A percentile compares a stretch with the other conserved stretches of the same genome.
Evolutionary conservation across 1,140 invertebrate genomes (phyloP).

Genomic region (Reticulitermes speratus): DNA sequence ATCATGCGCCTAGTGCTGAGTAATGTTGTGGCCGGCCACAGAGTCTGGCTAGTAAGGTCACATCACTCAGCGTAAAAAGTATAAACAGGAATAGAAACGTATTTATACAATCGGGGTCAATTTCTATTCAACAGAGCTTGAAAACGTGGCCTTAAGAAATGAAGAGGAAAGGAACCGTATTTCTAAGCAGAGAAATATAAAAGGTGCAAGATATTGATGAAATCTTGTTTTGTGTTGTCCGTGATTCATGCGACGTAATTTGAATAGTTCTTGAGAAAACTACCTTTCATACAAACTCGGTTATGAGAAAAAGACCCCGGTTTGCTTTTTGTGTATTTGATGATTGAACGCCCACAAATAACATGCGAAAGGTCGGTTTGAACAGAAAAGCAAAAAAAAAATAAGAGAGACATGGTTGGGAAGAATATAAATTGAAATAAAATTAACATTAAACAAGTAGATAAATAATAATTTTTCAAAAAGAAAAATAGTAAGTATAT

Average conservation of each 20-base stretch:
- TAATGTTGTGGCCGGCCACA: too few relatives aligned
- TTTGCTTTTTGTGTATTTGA: not conserved
- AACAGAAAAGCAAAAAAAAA: not conserved
- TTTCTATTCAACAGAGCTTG: not conserved
- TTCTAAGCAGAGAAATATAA: not conserved
- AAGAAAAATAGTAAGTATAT: not conserved
- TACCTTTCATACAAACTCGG: not conserved
- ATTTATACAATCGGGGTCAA: not conserved
- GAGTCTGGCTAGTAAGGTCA: not conserved
- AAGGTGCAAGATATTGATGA: not conserved
- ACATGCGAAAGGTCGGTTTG: constrained; percentile 8
- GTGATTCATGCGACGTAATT: not conserved
- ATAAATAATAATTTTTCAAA: not conserved
- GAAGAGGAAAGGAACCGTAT: not conserved
- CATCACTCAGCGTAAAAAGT: not conserved
- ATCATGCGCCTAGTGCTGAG: not conserved
- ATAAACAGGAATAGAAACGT: not conserved
- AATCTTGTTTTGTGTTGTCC: too few relatives aligned
- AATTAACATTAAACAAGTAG: not conserved
- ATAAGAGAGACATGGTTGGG: not conserved
- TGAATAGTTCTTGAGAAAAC: not conserved
- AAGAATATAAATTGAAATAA: not conserved
- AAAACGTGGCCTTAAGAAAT: not conserved
- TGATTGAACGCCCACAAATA: constrained; percentile 1
- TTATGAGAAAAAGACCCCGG: not conserved